phyloP scores from a whole-genome alignment of 2,113 vertebrate genomes.

The Dinomys branickii region DNA sequence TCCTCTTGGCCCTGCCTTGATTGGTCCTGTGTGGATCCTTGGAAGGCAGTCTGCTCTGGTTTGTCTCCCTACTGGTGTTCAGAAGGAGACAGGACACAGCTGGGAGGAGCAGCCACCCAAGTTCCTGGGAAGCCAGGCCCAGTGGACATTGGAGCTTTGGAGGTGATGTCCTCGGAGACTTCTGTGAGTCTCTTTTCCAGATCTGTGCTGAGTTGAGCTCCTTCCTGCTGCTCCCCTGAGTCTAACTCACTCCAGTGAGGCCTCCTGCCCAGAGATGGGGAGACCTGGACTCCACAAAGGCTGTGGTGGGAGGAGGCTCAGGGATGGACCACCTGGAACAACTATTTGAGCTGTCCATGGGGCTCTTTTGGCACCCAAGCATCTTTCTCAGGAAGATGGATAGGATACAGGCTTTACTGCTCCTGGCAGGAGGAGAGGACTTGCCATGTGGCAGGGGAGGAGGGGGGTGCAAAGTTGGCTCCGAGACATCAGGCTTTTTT shows the following conservation, averaged over 20 bases:
- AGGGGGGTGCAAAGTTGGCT: accelerated
- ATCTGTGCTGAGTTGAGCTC: neutral
- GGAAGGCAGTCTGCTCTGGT: neutral
- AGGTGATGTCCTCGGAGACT: neutral
- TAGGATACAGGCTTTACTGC: accelerated
- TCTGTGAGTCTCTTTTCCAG: neutral
- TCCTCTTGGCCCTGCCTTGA: accelerated
- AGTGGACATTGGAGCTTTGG: neutral
- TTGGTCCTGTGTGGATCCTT: neutral
- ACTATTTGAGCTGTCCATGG: neutral
- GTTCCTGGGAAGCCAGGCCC: neutral
- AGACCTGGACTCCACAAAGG: neutral
- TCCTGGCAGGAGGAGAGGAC: neutral
- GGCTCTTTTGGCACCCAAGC: accelerated
- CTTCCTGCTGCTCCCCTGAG: neutral
- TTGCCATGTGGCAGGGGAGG: accelerated
- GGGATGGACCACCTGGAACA: neutral
- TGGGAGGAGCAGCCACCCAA: neutral
- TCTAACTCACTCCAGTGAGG: neutral
- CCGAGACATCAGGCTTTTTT: neutral
- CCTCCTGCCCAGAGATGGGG: neutral
- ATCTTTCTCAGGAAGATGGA: neutral
- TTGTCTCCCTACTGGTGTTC: accelerated
- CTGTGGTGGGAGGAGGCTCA: neutral
- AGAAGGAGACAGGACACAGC: neutral